Evolutionary conservation across 2,797 vertebrate species (phyloP).

Genomic region (Melanotaenia pygmaea): DNA sequence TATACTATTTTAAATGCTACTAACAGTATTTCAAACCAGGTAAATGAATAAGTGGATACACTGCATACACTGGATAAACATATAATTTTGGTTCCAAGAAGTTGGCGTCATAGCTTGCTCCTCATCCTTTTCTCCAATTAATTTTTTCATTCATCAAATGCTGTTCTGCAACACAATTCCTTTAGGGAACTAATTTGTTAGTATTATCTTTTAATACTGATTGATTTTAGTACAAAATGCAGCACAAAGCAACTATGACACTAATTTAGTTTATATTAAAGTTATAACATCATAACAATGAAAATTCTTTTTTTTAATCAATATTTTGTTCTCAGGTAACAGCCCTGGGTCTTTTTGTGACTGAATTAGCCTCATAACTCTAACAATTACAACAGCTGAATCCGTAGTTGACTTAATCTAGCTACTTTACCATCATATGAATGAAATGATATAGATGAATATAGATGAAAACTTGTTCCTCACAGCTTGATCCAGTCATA

Average conservation of each 20-base stretch:
- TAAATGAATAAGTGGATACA: neutral
- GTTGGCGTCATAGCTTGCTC: neutral
- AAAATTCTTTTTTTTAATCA: neutral
- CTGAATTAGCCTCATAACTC: neutral
- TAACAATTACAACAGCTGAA: neutral
- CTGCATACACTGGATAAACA: too few species aligned
- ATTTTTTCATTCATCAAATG: neutral
- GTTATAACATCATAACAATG: neutral
- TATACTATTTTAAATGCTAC: neutral
- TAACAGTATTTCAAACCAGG: neutral
- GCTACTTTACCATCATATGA: neutral
- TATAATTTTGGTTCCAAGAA: neutral
- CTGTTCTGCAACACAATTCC: neutral
- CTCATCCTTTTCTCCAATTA: neutral
- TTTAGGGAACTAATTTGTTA: neutral
- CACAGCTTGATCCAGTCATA: neutral
- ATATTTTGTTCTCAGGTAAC: too few species aligned
- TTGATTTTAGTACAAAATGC: neutral
- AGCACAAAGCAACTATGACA: neutral
- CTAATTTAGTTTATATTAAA: neutral
- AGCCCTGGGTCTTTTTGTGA: neutral
- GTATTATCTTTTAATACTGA: neutral
- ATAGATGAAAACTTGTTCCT: neutral
- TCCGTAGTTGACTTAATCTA: neutral
- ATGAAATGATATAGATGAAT: neutral